A percentile compares a stretch with the other conserved stretches of the same genome.
Evolutionary conservation across 2,888 invertebrate genomes (phyloP).

Genomic region (Nephrotoma guestfalica): DNA sequence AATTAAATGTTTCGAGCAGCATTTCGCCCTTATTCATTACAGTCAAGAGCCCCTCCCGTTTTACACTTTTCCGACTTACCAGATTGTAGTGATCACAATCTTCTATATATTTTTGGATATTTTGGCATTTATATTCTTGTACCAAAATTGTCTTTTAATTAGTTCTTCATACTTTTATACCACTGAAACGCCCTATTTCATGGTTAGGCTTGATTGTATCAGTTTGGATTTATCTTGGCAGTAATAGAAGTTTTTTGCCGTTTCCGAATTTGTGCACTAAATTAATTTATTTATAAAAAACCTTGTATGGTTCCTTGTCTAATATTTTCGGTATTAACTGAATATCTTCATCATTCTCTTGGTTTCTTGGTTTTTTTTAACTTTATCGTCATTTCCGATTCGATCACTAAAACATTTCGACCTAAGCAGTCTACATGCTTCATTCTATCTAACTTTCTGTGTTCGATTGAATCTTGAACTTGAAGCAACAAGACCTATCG

Average conservation of each 20-base stretch:
- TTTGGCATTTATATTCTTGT: constrained; percentile 9
- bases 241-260: constrained; percentile 12
- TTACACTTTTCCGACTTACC: constrained; percentile 15
- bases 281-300: no score
- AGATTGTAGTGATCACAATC: constrained; percentile 10
- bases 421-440: constrained; percentile 20
- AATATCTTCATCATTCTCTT: no score
- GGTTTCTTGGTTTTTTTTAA: neutral
- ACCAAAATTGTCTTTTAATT: constrained; percentile 18
- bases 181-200: constrained; percentile 23
- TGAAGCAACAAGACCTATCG: constrained; percentile 18
- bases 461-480: constrained; percentile 16
- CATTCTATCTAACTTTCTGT: constrained; percentile 22
- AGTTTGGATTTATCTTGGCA: constrained; percentile 21
- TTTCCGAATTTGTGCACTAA: neutral
- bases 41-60: constrained; percentile 19
- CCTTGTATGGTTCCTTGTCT: no score
- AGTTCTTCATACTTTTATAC: constrained; percentile 17
- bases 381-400: neutral
- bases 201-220: constrained; percentile 22
- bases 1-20: constrained; percentile 19
- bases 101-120: neutral
- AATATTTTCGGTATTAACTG: no score
- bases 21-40: constrained; percentile 17
- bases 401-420: constrained; percentile 14